These are phyloP conservation scores for Neosilurus hyrtlii DNA, from an alignment of 2,797 vertebrate genomes.

Conservation along the genomic window DNA sequence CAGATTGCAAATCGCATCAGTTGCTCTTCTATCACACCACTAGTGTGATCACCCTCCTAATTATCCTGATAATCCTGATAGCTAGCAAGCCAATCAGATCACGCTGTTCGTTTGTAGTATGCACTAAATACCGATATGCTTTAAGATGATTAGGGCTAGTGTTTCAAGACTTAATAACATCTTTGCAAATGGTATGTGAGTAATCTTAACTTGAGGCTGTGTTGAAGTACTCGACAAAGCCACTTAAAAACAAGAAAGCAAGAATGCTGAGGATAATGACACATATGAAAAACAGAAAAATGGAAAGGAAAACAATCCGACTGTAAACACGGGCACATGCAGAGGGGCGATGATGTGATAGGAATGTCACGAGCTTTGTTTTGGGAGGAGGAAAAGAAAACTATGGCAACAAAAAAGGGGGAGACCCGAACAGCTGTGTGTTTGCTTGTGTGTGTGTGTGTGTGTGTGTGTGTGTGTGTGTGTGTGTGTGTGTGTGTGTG, in stretches of 20 bases:
- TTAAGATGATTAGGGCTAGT: not conserved
- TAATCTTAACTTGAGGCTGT: not conserved
- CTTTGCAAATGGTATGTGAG: not conserved
- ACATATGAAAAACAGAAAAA: conserved; percentile 23
- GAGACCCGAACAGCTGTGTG: conserved; percentile 36
- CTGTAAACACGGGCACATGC: conserved; percentile 41
- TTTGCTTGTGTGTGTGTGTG: conserved; percentile 10
- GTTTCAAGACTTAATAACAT: not conserved
- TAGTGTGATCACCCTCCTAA: no score
- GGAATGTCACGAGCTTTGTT: conserved; percentile 41
- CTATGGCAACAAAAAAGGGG: conserved; percentile 38
- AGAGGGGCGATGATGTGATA: conserved; percentile 30
- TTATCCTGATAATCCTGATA: no score
- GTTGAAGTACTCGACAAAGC: not conserved
- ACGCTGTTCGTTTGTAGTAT: not conserved
- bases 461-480: conserved; percentile 12
- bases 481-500: not conserved
- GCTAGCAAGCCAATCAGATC: no score
- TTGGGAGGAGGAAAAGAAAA: conserved; percentile 34
- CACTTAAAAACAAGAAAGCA: not conserved
- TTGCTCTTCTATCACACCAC: no score
- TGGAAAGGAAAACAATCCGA: conserved; percentile 1
- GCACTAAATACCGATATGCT: not conserved
- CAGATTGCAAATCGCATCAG: no score
- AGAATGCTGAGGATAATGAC: conserved; percentile 11